phyloP scores from a whole-genome alignment of 2,888 invertebrate genomes.

The Catocala sponsa region DNA sequence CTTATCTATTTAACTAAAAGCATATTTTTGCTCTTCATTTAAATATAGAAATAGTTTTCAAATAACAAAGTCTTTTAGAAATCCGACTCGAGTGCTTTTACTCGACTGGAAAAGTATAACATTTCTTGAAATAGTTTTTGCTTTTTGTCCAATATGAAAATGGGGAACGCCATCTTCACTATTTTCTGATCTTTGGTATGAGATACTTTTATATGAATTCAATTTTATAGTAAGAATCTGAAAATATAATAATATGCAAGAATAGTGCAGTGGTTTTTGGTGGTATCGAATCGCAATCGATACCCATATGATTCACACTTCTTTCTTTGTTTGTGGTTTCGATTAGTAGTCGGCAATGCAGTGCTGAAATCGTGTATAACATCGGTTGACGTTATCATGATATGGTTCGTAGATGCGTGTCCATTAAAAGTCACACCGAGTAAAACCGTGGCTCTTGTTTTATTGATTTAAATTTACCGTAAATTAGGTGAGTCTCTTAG shows the following conservation, averaged over 20 bases:
- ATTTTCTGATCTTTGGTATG: background rate
- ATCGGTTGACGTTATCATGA: too few species aligned
- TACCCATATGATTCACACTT: too few species aligned
- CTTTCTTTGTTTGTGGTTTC: too few species aligned
- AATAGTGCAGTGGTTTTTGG: background rate
- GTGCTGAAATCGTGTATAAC: too few species aligned
- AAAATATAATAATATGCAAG: constrained; percentile 9
- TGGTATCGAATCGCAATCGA: too few species aligned
- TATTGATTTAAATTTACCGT: too few species aligned
- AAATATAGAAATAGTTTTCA: background rate
- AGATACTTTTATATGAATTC: background rate
- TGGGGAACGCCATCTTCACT: background rate
- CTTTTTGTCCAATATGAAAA: background rate
- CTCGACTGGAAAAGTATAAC: background rate
- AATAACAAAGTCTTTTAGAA: background rate
- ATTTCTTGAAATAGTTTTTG: constrained; percentile 3
- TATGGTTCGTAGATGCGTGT: too few species aligned
- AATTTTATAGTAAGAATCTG: background rate
- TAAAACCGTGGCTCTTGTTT: too few species aligned
- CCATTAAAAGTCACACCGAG: too few species aligned
- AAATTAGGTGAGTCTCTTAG: too few species aligned
- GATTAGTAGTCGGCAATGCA: too few species aligned
- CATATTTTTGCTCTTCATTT: background rate
- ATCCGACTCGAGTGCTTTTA: background rate
- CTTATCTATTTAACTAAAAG: too few species aligned